phyloP scores from a whole-genome alignment of 2,797 vertebrate species.

The Micromesistius poutassou region DNA sequence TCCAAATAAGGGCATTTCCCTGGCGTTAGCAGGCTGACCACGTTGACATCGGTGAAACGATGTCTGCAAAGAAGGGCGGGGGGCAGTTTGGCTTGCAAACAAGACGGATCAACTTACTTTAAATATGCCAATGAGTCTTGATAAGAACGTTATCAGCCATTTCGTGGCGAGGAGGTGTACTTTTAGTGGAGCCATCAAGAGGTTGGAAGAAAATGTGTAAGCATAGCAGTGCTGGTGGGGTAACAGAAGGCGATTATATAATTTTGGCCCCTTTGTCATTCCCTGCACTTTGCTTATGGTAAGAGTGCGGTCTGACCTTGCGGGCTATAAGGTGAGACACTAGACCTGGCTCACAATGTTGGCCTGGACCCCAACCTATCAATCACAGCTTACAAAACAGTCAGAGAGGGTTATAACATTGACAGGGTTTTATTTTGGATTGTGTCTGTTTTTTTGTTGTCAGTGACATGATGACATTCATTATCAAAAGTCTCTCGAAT shows the following conservation, averaged over 20 bases:
- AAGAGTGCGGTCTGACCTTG: conserved; percentile 20
- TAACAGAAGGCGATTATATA: neutral
- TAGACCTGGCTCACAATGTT: conserved; percentile 10
- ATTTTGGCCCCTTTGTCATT: neutral
- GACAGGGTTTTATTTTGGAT: conserved; percentile 2
- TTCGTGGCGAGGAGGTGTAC: conserved; percentile 8
- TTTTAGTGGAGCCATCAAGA: conserved; percentile 16
- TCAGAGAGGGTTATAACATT: neutral
- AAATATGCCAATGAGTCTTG: neutral
- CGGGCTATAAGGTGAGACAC: conserved; percentile 19
- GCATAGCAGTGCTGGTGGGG: neutral
- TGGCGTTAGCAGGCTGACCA: conserved; percentile 46
- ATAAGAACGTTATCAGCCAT: neutral
- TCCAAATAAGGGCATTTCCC: conserved; percentile 57
- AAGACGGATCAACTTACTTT: neutral
- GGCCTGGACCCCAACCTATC: conserved; percentile 16
- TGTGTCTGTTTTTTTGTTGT: conserved; percentile 5
- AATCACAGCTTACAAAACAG: conserved; percentile 18
- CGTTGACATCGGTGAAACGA: conserved; percentile 41
- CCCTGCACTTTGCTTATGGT: conserved; percentile 7
- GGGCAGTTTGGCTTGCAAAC: neutral
- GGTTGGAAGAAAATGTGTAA: neutral
- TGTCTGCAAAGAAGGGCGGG: neutral
- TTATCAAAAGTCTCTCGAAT: neutral
- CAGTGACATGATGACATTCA: too few species aligned